Evolutionary conservation across 2,888 invertebrate genomes (phyloP), one percentile per base, ranked within the genome.

Genomic region (Habroteleia sp.): DNA sequence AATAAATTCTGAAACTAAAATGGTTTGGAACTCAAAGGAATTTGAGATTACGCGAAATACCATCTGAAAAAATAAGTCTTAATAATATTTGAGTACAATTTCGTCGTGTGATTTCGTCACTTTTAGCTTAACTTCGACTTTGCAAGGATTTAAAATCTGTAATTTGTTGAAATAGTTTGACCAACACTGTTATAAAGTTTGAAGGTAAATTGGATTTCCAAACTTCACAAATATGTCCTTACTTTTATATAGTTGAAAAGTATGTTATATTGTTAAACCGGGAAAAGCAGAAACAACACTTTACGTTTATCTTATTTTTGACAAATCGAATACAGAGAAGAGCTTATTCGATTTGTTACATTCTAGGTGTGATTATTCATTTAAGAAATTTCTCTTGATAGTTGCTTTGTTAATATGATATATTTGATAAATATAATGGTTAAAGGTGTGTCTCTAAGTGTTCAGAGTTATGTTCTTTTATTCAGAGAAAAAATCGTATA

Each of bases 171-270:
- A 66, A 68, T 62, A 74, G 58, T 66, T 68, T 74, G 14, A 48
- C 54, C 74, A 68, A 74, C 62, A 35, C 48, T 74, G 68, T 74
- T 69, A 69, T 56, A 74, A 74, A 66, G 74, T 74, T 74, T 63
- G 29, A 20, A 39, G 37, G 50, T 37, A 50, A 74, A 74, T 68
- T 74, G 56, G 56, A 66, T 74, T 69, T 69, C 37, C 35, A 65
- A 73, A 73, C 58, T 73, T 73, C 44, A 65, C 72, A 65, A 74
- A 69, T 74, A 74, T 74, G 74, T 74, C 63, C 63, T 58, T 60
- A 74, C 41, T 62, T 54, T 48, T n/a, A n/a, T 63, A 58, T 52
- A 69, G 68, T 58, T 48, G 62, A 17, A 17, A 56, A 44, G 52
- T 44, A 66, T 62, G 41, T 74, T 74, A 16, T 63, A 50, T 74